phyloP scores from a whole-genome alignment of 2,113 vertebrate species.

The Macrotis lagotis region DNA sequence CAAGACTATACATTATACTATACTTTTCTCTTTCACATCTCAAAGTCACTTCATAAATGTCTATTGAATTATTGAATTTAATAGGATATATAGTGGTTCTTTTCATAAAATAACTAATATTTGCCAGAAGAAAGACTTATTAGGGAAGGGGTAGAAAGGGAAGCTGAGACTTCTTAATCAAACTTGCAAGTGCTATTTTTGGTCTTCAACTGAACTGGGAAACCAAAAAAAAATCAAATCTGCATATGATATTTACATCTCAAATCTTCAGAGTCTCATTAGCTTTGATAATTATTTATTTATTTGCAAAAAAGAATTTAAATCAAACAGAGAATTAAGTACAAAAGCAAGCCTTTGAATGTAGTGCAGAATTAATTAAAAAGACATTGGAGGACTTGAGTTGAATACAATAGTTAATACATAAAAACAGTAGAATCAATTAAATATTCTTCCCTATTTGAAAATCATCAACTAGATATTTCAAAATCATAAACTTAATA shows the following conservation, averaged over 20 bases:
- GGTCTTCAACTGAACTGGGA: conserved; percentile 81
- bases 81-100: background rate
- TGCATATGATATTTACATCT: conserved; percentile 85
- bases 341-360: conserved; percentile 81
- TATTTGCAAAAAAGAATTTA: conserved; percentile 68
- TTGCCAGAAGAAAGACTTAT: conserved; percentile 64
- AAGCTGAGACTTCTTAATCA: conserved; percentile 80
- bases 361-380: conserved; percentile 80
- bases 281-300: conserved; percentile 84
- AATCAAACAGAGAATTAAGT: conserved; percentile 78
- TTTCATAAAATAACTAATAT: conserved; percentile 56
- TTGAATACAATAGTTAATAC: conserved; percentile 57
- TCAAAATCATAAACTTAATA: conserved; percentile 38
- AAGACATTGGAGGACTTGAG: conserved; percentile 58
- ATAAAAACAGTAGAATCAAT: conserved; percentile 64
- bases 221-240: conserved; percentile 69
- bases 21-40: background rate
- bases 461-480: conserved; percentile 44
- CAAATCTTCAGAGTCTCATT: conserved; percentile 85
- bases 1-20: background rate
- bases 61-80: background rate
- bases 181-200: conserved; percentile 81
- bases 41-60: background rate
- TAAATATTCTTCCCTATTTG: conserved; percentile 20
- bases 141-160: conserved; percentile 37